A percentile compares a stretch with the other conserved stretches of the same genome.
Evolutionary conservation across 2,888 invertebrate genomes (phyloP).

Genomic region (Ennomos erosarius): DNA sequence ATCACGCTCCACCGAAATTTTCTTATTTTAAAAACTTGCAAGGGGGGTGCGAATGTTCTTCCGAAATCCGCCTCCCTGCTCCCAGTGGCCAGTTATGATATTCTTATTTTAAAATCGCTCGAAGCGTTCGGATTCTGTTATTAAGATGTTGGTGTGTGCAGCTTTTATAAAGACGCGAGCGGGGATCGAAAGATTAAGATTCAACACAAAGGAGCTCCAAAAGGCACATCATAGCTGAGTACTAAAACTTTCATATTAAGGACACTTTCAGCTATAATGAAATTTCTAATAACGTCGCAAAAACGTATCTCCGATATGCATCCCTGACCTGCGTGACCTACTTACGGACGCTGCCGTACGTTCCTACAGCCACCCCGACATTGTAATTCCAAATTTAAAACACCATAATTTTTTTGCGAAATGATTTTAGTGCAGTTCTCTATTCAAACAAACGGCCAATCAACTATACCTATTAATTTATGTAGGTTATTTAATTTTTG

Average conservation of each 20-base stretch:
- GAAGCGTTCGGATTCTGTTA: constrained; percentile 82
- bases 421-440: no score
- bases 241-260: constrained; percentile 44
- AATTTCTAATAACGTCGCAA: constrained; percentile 57
- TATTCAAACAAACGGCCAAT: no score
- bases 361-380: constrained; percentile 35
- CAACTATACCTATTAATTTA: no score
- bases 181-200: constrained; percentile 54
- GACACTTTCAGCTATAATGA: constrained; percentile 47
- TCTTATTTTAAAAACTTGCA: constrained; percentile 81
- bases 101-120: constrained; percentile 83
- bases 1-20: constrained; percentile 85
- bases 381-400: constrained; percentile 50
- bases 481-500: background rate
- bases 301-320: constrained; percentile 51
- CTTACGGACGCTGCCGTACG: constrained; percentile 40
- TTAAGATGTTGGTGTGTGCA: constrained; percentile 81
- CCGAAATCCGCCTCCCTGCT: constrained; percentile 74
- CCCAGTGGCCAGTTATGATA: constrained; percentile 81
- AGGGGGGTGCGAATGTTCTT: constrained; percentile 77
- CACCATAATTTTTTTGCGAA: background rate
- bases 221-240: constrained; percentile 44
- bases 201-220: constrained; percentile 59
- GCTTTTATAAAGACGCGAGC: constrained; percentile 67
- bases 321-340: constrained; percentile 69